Evolutionary conservation across 2,888 invertebrate genomes (phyloP).

Genomic region (Pseudeuparius sepicola): DNA sequence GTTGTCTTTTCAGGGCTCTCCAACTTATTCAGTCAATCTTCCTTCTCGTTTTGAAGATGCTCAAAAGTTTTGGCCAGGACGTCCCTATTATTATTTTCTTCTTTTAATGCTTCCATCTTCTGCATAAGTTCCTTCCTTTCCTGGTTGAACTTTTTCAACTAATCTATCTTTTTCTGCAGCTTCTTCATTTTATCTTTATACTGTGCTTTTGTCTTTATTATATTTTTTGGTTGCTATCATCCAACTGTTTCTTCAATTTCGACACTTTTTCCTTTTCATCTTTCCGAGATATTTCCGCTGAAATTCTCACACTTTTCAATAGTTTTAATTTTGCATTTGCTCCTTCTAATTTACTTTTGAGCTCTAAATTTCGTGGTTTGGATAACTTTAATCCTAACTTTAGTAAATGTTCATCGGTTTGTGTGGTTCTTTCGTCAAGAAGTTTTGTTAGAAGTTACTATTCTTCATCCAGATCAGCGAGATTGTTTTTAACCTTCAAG

Average conservation of each 20-base stretch:
- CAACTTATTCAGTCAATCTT: slow-evolving; percentile 61
- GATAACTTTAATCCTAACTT: slow-evolving; percentile 24
- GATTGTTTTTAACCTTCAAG: too few species aligned
- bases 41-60: too few species aligned
- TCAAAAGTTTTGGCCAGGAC: too few species aligned
- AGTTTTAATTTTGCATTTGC: slow-evolving; percentile 22
- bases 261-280: slow-evolving; percentile 35
- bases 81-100: too few species aligned
- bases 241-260: slow-evolving; percentile 59
- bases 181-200: slow-evolving; percentile 64
- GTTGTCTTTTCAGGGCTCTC: slow-evolving; percentile 76
- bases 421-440: slow-evolving; percentile 20
- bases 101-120: too few species aligned
- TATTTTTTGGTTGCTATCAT: slow-evolving; percentile 64
- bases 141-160: slow-evolving; percentile 56
- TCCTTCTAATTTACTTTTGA: slow-evolving; percentile 25
- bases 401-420: slow-evolving; percentile 25
- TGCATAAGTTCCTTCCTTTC: slow-evolving; percentile 55
- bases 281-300: not conserved
- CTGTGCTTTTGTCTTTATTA: slow-evolving; percentile 64
- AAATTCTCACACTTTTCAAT: slow-evolving; percentile 21
- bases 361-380: slow-evolving; percentile 23
- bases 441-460: too few species aligned
- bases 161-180: slow-evolving; percentile 63
- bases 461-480: too few species aligned